Evolutionary conservation across 1,140 invertebrate species (phyloP).

Genomic region (Nixonia krombeini): DNA sequence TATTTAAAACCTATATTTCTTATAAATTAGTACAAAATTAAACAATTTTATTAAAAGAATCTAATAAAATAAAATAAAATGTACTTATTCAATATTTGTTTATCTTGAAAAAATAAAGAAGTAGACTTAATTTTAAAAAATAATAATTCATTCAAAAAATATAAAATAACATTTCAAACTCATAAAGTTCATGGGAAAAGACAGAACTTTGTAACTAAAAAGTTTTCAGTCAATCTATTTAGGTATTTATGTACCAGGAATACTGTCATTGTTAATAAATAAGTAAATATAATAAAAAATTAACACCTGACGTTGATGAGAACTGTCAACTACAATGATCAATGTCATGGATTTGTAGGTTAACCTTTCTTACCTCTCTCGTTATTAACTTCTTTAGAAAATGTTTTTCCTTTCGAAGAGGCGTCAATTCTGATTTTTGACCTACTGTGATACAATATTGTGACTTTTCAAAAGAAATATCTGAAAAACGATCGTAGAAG

Average conservation of each 20-base stretch:
- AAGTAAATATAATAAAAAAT: not conserved
- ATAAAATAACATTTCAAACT: too few relatives aligned
- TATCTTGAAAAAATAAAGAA: too few relatives aligned
- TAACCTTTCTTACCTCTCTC: conserved; percentile 62
- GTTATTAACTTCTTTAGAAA: conserved; percentile 65
- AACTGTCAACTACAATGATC: conserved; percentile 35
- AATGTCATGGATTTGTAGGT: conserved; percentile 37
- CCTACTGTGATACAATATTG: conserved; percentile 61
- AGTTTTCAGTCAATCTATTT: too few relatives aligned
- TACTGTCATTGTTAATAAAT: not conserved
- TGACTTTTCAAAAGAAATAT: conserved; percentile 65
- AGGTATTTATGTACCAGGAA: not conserved
- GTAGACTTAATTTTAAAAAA: too few relatives aligned
- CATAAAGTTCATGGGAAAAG: too few relatives aligned
- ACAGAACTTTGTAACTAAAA: too few relatives aligned
- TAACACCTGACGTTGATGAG: conserved; percentile 31
- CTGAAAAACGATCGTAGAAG: conserved; percentile 67
- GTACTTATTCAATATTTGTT: too few relatives aligned
- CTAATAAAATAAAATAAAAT: too few relatives aligned
- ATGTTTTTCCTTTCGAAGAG: conserved; percentile 54
- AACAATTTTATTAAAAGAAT: too few relatives aligned
- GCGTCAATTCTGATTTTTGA: conserved; percentile 54
- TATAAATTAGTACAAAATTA: too few relatives aligned
- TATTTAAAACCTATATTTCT: too few relatives aligned
- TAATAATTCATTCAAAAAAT: too few relatives aligned